Evolutionary conservation across 2,113 vertebrate species (phyloP).

Genomic region (Maccullochella peelii): DNA sequence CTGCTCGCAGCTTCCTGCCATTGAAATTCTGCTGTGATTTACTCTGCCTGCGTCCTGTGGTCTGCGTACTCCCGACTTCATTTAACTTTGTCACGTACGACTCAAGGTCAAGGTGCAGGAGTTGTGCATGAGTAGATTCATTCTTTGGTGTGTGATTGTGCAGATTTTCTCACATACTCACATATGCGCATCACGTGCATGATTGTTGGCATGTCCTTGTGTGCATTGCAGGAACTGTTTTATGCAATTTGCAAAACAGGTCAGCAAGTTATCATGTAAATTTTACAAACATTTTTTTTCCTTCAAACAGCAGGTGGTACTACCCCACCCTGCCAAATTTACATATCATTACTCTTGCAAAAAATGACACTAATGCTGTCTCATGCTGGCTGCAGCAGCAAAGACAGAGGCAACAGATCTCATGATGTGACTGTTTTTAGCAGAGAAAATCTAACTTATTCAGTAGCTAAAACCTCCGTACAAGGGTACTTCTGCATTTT

Average conservation of each 20-base stretch:
- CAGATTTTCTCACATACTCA: neutral
- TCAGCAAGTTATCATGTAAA: constrained; percentile 40
- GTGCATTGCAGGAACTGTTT: constrained; percentile 6
- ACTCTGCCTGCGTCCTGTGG: constrained; percentile 9
- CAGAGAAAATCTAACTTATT: neutral
- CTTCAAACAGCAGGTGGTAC: constrained; percentile 5
- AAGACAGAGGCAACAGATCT: neutral
- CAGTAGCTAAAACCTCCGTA: neutral
- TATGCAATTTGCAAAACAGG: constrained; percentile 39
- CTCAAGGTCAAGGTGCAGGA: constrained; percentile 36
- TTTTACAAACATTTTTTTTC: neutral
- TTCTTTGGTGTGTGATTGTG: neutral
- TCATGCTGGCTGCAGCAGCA: constrained; percentile 6
- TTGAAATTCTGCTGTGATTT: constrained; percentile 35
- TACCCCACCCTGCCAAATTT: neutral
- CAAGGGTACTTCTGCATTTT: neutral
- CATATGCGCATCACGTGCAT: neutral
- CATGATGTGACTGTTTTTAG: constrained; percentile 2
- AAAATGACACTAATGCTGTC: neutral
- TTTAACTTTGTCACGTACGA: constrained; percentile 22
- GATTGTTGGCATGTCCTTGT: constrained; percentile 9
- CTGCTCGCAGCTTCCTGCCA: constrained; percentile 14
- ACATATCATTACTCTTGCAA: constrained; percentile 4
- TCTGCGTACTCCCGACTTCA: constrained; percentile 9
- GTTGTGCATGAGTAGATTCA: neutral